Evolutionary conservation across 64 coral and sea anemone genomes (phyloP).

Genomic region (Montipora foliosa): DNA sequence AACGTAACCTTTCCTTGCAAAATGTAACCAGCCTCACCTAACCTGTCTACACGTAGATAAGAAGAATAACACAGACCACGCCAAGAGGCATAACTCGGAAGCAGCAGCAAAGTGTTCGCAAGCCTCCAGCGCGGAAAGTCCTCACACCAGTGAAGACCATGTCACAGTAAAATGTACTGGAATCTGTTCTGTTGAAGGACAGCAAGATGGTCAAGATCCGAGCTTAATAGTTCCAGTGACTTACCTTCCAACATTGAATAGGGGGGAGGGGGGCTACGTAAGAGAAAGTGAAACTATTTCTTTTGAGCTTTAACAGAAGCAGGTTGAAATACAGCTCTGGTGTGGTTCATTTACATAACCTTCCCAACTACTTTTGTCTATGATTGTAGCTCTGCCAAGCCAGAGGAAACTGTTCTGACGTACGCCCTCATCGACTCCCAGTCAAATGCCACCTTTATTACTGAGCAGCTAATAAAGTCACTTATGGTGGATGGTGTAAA

Average conservation of each 20-base stretch:
- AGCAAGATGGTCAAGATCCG: constrained; percentile 27
- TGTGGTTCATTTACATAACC: too few relatives aligned
- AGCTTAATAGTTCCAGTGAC: constrained; percentile 32
- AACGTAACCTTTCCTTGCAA: too few relatives aligned
- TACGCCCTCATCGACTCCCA: constrained; percentile 63
- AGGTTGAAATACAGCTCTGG: too few relatives aligned
- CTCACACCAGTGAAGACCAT: background rate
- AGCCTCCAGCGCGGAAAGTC: background rate
- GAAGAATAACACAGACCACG: too few relatives aligned
- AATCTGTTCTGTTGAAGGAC: constrained; percentile 23
- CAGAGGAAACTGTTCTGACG: constrained; percentile 39
- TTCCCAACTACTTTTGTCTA: background rate
- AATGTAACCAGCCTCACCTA: too few relatives aligned
- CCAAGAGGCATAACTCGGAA: background rate
- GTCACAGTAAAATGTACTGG: constrained; percentile 37
- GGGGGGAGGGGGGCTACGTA: too few relatives aligned
- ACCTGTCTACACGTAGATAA: too few relatives aligned
- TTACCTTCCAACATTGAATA: too few relatives aligned
- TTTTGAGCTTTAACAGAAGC: too few relatives aligned
- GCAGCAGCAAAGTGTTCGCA: background rate
- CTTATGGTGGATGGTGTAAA: constrained; percentile 52
- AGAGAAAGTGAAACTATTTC: too few relatives aligned
- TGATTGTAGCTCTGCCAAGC: background rate
- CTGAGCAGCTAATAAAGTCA: constrained; percentile 50
- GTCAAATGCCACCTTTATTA: constrained; percentile 80